These are phyloP conservation scores for Schizothorax lantsangensis DNA, from an alignment of 2,797 vertebrate genomes.

Conservation along the genomic window DNA sequence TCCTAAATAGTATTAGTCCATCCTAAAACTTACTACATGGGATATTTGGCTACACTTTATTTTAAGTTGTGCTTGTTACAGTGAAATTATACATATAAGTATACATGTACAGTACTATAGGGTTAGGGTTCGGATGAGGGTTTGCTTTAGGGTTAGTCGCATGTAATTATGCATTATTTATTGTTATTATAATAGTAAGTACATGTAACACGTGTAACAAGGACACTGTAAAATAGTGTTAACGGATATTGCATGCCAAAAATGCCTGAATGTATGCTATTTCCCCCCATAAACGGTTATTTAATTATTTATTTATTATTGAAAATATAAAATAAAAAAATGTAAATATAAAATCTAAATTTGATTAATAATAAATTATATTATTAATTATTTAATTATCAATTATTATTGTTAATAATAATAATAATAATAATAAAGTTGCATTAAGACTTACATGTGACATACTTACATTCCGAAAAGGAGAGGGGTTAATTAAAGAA, in stretches of 20 bases:
- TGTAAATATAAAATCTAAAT: too few species aligned
- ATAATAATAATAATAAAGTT: neutral
- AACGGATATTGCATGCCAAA: neutral
- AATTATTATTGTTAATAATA: neutral
- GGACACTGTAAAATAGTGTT: too few species aligned
- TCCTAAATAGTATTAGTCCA: neutral
- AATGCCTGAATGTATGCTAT: neutral
- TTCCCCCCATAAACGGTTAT: neutral
- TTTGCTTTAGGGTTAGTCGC: too few species aligned
- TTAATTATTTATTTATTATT: neutral
- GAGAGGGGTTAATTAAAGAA: neutral
- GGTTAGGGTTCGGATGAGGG: too few species aligned
- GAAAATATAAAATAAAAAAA: too few species aligned
- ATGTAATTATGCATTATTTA: too few species aligned
- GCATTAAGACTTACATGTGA: neutral
- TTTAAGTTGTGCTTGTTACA: too few species aligned
- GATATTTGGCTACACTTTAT: neutral
- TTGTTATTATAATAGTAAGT: too few species aligned
- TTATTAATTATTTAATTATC: neutral
- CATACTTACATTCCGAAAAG: neutral
- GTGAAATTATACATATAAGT: too few species aligned
- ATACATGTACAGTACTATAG: too few species aligned
- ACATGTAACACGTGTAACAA: too few species aligned
- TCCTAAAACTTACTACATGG: neutral
- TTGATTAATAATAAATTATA: too few species aligned